Evolutionary conservation across 2,888 invertebrate species (phyloP).

Genomic region (Patella caerulea): DNA sequence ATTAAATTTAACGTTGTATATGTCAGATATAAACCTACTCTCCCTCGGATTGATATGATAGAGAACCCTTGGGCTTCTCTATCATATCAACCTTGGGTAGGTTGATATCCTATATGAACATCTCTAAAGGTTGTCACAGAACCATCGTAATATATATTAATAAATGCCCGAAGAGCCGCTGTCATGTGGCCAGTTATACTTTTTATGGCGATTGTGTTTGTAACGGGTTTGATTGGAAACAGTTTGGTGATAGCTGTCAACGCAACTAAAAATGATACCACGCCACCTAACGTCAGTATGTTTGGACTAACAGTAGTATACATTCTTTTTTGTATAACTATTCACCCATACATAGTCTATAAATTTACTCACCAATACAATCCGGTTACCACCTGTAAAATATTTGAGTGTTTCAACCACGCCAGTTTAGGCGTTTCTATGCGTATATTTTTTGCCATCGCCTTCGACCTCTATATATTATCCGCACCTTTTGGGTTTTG

Average conservation of each 20-base stretch:
- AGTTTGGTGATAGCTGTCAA: constrained; percentile 41
- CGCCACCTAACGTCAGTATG: constrained; percentile 37
- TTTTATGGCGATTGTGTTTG: constrained; percentile 40
- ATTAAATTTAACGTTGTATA: too few relatives aligned
- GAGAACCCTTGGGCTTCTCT: too few relatives aligned
- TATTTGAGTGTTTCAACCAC: constrained; percentile 46
- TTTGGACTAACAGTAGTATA: constrained; percentile 42
- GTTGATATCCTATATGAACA: too few relatives aligned
- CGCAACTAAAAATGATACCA: constrained; percentile 26
- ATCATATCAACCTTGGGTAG: too few relatives aligned
- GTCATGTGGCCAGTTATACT: constrained; percentile 31
- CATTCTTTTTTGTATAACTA: constrained; percentile 37
- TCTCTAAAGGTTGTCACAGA: too few relatives aligned
- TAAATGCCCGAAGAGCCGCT: constrained; percentile 17
- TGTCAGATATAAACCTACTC: too few relatives aligned
- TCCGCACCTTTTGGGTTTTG: constrained; percentile 41
- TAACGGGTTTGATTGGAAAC: constrained; percentile 41
- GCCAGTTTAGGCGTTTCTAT: constrained; percentile 34
- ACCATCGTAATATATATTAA: too few relatives aligned
- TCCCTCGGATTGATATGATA: too few relatives aligned
- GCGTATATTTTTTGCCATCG: constrained; percentile 35
- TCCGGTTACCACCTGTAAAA: constrained; percentile 39
- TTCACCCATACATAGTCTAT: constrained; percentile 46
- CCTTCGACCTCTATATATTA: constrained; percentile 44
- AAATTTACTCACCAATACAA: constrained; percentile 39